Evolutionary conservation across 2,888 invertebrate species (phyloP), one percentile per base, ranked within the genome.

Genomic region (Pherbina coryleti): DNA sequence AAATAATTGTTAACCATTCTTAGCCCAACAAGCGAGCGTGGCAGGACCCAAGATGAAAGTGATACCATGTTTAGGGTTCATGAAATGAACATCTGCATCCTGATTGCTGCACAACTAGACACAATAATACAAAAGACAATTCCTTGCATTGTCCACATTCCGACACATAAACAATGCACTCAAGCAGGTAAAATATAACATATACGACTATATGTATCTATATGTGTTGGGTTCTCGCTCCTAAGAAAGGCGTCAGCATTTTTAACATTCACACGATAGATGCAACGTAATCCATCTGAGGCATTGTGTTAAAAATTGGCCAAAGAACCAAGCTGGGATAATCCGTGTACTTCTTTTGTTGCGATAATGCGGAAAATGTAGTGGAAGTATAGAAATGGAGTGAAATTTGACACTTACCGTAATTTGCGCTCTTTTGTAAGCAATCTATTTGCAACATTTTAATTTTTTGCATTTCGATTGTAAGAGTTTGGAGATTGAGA

Each of bases 61-160:
- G 79, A 81, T 79, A 81, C 76, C 64, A 60, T 9, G 2, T 28
- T 34, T 17, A 19, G n/a, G 8, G 19, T n/a, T 34, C 31, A 25
- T 31, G 44, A 80, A 83, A 81, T 80, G 83, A 83, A 82, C 83
- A 83, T 83, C 83, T 83, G 83, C 81, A 81, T 83, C 82, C 82
- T 82, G 81, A 80, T 80, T 79, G 53, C 78, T 69, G 19, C 75
- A 80, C 80, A 72, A 51, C 67, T 75, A 73, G 66, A 67, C 44
- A 51, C 49, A 49, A 31, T n/a, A 60, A 31, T 14, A 44, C 51
- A 55, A 73, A 25, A 44, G 57, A 22, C 9, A 8, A 73, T 72
- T 62, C 49, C 60, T 37, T 0, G n/a, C 22, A 49, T 62, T 62
- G 73, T 73, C 49, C 57, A 22, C 19, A 55, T 72, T 72, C 25